Conservation (phyloP, 2,888 invertebrate species). For the Xanthia togata region DNA sequence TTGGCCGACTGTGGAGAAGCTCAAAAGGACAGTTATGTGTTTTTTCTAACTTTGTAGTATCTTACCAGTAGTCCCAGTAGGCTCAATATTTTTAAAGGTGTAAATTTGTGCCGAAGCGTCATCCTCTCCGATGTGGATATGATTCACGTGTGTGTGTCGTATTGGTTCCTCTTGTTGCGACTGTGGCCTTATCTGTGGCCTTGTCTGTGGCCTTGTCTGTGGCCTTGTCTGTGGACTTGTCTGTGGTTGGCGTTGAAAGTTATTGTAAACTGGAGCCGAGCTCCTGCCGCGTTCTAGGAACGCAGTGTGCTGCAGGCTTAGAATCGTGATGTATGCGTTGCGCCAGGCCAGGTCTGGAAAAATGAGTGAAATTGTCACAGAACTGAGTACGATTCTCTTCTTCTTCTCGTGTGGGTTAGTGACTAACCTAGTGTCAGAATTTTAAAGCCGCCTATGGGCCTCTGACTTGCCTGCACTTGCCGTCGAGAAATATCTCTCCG, state of each 20-base stretch:
- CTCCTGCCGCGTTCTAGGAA: slow-evolving; percentile 71
- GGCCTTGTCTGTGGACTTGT: slow-evolving; percentile 35
- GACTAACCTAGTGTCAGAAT: too few relatives aligned
- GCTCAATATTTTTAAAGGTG: slow-evolving; percentile 68
- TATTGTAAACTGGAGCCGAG: slow-evolving; percentile 28
- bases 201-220: slow-evolving; percentile 22
- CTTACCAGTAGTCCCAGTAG: slow-evolving; percentile 64
- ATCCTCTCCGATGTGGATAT: slow-evolving; percentile 49
- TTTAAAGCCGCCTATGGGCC: too few relatives aligned
- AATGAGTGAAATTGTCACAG: too few relatives aligned
- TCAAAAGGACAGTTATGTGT: not conserved
- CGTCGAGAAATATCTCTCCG: too few relatives aligned
- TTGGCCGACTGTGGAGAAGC: not conserved
- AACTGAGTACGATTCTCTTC: too few relatives aligned
- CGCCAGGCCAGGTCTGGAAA: slow-evolving; percentile 76
- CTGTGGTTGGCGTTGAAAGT: slow-evolving; percentile 46
- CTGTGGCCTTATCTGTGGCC: not conserved
- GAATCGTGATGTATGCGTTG: slow-evolving; percentile 83
- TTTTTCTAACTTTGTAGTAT: not conserved
- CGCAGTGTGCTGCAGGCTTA: slow-evolving; percentile 88
- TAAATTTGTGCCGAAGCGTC: slow-evolving; percentile 67
- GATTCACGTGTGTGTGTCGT: too few relatives aligned
- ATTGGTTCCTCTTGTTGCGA: too few relatives aligned
- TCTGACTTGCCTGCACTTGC: too few relatives aligned
- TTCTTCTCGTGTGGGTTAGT: too few relatives aligned